A percentile compares a stretch with the other conserved stretches of the same genome.
Conservation (phyloP, 2,797 vertebrate genomes). For the Iguana delicatissima region DNA sequence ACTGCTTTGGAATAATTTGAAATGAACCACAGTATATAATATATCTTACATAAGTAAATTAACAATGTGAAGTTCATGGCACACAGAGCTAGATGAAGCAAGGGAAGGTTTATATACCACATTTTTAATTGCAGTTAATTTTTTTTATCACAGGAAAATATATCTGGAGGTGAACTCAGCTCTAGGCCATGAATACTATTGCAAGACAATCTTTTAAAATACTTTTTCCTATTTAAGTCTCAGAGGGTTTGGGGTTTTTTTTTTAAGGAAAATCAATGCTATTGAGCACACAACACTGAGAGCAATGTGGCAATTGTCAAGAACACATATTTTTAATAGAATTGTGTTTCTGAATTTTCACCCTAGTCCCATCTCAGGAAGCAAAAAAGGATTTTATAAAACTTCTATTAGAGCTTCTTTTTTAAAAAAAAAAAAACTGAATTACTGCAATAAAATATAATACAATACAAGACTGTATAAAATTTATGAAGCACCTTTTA, state of each 20-base stretch:
- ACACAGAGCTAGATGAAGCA: neutral
- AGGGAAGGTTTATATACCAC: neutral
- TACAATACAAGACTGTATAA: conserved; percentile 46
- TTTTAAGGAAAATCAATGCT: neutral
- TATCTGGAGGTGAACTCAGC: neutral
- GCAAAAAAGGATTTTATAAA: neutral
- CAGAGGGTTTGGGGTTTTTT: too few species aligned
- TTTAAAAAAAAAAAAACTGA: conserved; percentile 2
- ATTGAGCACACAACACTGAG: conserved; percentile 11
- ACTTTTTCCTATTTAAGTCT: neutral
- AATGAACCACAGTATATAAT: neutral
- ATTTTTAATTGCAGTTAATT: neutral
- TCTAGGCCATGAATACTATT: too few species aligned
- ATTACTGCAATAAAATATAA: conserved; percentile 64
- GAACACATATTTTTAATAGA: conserved; percentile 49
- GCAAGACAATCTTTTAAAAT: neutral
- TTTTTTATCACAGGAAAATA: neutral
- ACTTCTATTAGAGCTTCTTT: conserved; percentile 46
- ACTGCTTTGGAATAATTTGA: neutral
- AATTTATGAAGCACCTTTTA: conserved; percentile 70
- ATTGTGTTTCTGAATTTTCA: conserved; percentile 44
- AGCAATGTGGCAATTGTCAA: conserved; percentile 40
- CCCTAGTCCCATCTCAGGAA: neutral
- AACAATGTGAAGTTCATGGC: neutral
- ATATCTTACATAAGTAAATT: neutral